Evolutionary conservation across 2,797 vertebrate species (phyloP).

Genomic region (Dendrocincla fuliginosa): DNA sequence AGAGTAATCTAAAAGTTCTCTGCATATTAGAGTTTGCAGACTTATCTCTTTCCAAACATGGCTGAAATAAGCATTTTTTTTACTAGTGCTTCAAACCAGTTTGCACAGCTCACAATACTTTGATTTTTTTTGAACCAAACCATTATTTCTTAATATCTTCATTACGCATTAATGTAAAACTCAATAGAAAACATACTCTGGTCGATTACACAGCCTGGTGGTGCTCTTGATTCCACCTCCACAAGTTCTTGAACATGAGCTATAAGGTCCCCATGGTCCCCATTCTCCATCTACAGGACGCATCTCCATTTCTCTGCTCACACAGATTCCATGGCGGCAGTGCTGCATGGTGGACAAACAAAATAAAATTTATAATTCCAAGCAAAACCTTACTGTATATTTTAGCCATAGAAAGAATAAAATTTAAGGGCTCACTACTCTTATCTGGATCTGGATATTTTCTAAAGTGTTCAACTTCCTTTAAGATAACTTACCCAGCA

Average conservation of each 20-base stretch:
- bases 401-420: neutral
- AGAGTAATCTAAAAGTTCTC: neutral
- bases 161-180: slow-evolving; percentile 5
- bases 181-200: slow-evolving; percentile 85
- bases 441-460: neutral
- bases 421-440: neutral
- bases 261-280: slow-evolving; percentile 94
- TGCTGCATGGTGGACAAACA: slow-evolving; percentile 76
- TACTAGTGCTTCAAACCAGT: neutral
- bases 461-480: neutral
- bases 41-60: neutral
- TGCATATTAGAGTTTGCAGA: neutral
- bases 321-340: slow-evolving; percentile 91
- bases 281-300: slow-evolving; percentile 91
- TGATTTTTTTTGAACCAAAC: neutral
- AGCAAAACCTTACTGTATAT: neutral
- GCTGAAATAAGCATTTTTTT: slow-evolving; percentile 17
- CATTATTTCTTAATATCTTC: neutral
- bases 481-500: neutral
- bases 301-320: slow-evolving; percentile 88
- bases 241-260: slow-evolving; percentile 91
- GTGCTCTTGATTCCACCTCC: slow-evolving; percentile 93
- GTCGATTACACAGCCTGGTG: slow-evolving; percentile 89
- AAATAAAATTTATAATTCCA: neutral
- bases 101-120: neutral